A percentile compares a stretch with the other conserved stretches of the same genome.
Conservation (phyloP, 2,888 invertebrate species). For the Caenorhabditis sp. region DNA sequence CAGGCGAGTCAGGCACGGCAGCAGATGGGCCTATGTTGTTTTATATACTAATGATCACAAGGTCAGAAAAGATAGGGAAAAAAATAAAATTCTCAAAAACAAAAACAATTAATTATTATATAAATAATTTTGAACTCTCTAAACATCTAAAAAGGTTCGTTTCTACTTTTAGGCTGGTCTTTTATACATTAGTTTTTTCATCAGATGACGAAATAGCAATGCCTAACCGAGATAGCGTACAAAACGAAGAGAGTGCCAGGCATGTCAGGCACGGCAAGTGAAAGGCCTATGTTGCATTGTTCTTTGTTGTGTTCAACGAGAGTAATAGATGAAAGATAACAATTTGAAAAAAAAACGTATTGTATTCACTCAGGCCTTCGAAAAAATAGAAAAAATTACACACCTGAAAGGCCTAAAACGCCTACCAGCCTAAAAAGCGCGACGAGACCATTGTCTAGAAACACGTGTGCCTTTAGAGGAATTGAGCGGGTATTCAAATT, state of each 20-base stretch:
- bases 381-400: background rate
- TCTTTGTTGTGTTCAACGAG: background rate
- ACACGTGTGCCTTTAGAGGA: background rate
- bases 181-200: background rate
- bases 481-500: background rate
- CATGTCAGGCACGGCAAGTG: background rate
- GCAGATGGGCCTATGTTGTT: background rate
- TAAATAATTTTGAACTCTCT: background rate
- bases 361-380: background rate
- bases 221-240: background rate
- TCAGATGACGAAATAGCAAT: background rate
- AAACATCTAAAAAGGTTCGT: background rate
- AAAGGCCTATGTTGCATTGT: background rate
- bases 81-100: background rate
- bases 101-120: background rate
- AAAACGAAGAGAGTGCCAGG: background rate
- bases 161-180: background rate
- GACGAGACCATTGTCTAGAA: background rate
- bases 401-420: background rate
- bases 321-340: background rate
- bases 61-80: background rate
- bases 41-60: background rate
- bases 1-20: background rate
- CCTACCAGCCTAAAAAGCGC: background rate
- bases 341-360: background rate